Evolutionary conservation across 2,797 vertebrate genomes (phyloP), one percentile per base, ranked within the genome.

Genomic region (Etheostoma perlongum): DNA sequence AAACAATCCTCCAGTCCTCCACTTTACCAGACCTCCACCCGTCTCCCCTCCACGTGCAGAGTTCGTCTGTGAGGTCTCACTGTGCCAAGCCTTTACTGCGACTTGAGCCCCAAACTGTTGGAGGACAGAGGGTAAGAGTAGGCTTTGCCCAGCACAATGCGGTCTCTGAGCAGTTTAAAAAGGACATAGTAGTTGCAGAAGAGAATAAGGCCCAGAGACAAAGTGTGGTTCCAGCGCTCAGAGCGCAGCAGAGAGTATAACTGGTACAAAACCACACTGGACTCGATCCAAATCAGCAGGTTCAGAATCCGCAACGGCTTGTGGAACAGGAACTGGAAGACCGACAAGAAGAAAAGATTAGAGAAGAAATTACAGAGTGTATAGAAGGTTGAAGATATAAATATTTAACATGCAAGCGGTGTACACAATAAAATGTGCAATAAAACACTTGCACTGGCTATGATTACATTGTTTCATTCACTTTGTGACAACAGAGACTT

Each of bases 101-200:
- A 94, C 94, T 99, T 99, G 49, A 98, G 95, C 92, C 96, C 96
- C 82, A 95, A 73, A 81, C 89, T 69, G 48, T 91, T 95, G 90
- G 94, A 94, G 91, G 94, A 93, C 53, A 97, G 92, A 15, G 98
- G 97, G 92, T 95, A 97, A 67, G 97, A 96, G 68, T 99, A 99
- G 7, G 98, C 98, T 90, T 97, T 97, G 83, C 98, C 98, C 94
- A 99, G 95, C 86, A 99, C 98, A 67, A 99, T 97, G 71, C 98
- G 96, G 94, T 99, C 98, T 89, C 98, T 96, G 46, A 99, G 97
- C 81, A 99, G 96, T 93, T 99, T 99, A 93, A 99, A 99, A 92
- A 99, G 96, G 89, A 99, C 97, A 42, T 99, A 99, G 74, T 99
- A 99, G 94, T 99, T 99, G 95, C 98, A 99, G 95, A 98, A 98